Conservation (phyloP, 2,797 vertebrate species). For the Uromys caudimaculatus region DNA sequence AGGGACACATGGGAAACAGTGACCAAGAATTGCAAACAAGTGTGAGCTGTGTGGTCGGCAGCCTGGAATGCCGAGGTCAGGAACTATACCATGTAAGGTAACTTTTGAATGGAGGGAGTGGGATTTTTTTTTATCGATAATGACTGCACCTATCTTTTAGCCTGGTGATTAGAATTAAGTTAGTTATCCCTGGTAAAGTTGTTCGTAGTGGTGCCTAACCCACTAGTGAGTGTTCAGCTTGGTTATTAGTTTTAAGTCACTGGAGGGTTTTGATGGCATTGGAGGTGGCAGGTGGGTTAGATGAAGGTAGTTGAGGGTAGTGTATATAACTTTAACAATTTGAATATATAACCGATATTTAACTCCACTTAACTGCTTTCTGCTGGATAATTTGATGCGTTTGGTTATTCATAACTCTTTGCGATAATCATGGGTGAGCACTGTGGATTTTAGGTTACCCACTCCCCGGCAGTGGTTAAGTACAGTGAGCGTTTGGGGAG, state of each 20-base stretch:
- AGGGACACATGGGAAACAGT: not conserved
- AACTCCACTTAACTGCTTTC: not conserved
- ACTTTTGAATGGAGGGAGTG: not conserved
- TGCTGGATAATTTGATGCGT: not conserved
- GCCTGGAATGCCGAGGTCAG: not conserved
- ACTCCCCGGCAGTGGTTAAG: not conserved
- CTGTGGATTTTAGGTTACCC: constrained; percentile 12
- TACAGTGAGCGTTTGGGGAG: not conserved
- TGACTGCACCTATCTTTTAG: not conserved
- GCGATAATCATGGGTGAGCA: not conserved
- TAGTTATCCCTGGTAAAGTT: not conserved
- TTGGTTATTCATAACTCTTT: constrained; percentile 31
- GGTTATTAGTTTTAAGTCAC: not conserved
- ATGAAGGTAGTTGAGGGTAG: not conserved
- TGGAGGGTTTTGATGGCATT: not conserved
- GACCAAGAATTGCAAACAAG: not conserved
- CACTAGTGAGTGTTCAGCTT: not conserved
- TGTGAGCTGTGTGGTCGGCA: not conserved
- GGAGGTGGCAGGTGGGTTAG: not conserved
- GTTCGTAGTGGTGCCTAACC: not conserved
- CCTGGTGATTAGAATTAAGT: constrained; percentile 7
- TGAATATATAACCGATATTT: not conserved
- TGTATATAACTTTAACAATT: not conserved
- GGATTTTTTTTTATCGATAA: not conserved
- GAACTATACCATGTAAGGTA: not conserved